phyloP scores from a whole-genome alignment of 2,797 vertebrate species.

The Chelidonichthys spinosus region DNA sequence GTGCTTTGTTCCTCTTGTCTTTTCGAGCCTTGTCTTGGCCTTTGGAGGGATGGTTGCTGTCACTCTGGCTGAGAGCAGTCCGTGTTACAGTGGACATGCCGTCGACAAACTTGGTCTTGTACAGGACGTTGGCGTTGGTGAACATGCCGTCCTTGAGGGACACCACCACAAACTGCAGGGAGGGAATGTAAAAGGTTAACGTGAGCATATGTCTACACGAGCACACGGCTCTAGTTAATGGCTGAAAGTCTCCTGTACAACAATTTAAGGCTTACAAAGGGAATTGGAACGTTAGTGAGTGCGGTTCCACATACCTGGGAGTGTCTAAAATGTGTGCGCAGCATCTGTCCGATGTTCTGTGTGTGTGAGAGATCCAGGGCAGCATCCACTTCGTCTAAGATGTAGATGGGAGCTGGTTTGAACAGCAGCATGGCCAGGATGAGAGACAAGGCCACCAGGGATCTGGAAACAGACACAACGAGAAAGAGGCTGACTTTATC shows the following conservation, averaged over 20 bases:
- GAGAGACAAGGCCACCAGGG: constrained; percentile 94
- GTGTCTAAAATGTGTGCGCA: constrained; percentile 91
- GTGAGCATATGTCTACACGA: neutral
- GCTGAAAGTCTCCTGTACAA: neutral
- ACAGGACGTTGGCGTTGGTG: constrained; percentile 96
- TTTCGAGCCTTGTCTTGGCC: constrained; percentile 79
- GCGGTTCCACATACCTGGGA: constrained; percentile 88
- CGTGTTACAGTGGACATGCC: constrained; percentile 91
- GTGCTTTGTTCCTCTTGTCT: constrained; percentile 69
- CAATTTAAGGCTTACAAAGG: too few relatives aligned
- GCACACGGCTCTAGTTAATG: neutral
- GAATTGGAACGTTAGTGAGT: neutral
- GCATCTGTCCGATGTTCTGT: constrained; percentile 98
- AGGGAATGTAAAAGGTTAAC: neutral
- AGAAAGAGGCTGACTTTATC: neutral
- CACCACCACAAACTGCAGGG: constrained; percentile 93
- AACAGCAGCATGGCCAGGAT: constrained; percentile 97
- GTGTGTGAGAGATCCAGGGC: constrained; percentile 98
- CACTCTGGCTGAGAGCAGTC: constrained; percentile 82
- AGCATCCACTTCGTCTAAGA: constrained; percentile 97
- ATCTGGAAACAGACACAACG: constrained; percentile 80
- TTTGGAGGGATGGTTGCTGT: constrained; percentile 57
- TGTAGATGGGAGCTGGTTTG: constrained; percentile 98
- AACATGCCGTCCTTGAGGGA: constrained; percentile 99
- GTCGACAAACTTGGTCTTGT: constrained; percentile 94